Percentiles rank a stretch among this genome's conserved stretches.
phyloP scores from a whole-genome alignment of 2,113 vertebrate genomes.

The Thymallus thymallus region DNA sequence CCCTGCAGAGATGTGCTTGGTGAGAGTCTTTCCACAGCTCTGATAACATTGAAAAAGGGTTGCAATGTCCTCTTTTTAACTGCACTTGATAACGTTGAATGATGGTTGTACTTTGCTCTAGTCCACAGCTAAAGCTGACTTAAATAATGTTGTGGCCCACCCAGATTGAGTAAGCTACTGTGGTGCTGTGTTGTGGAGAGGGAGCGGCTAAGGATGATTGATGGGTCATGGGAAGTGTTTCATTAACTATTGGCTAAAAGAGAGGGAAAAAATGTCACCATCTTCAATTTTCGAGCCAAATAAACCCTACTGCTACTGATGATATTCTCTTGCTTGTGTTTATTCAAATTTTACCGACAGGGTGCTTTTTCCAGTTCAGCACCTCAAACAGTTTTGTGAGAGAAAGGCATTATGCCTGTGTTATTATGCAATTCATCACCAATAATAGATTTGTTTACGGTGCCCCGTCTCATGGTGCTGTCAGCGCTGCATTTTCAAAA shows the following conservation, averaged over 20 bases:
- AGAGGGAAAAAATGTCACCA: constrained; percentile 23
- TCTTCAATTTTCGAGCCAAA: constrained; percentile 37
- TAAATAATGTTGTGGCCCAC: background rate
- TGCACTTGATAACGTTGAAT: background rate
- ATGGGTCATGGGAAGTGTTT: constrained; percentile 52
- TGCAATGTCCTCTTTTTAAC: background rate
- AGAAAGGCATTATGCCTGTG: constrained; percentile 80
- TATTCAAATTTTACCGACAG: constrained; percentile 78
- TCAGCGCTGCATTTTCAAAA: constrained; percentile 78
- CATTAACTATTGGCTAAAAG: constrained; percentile 42
- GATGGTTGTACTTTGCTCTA: constrained; percentile 13
- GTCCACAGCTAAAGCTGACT: constrained; percentile 18
- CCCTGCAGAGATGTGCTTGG: background rate
- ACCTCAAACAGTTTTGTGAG: constrained; percentile 78
- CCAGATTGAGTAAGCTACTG: constrained; percentile 20
- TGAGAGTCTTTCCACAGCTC: background rate
- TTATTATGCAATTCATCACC: constrained; percentile 87
- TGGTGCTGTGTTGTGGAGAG: background rate
- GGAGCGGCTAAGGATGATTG: constrained; percentile 25
- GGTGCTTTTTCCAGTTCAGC: constrained; percentile 81
- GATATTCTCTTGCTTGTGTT: constrained; percentile 67
- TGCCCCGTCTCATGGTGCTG: constrained; percentile 72
- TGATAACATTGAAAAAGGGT: constrained; percentile 11
- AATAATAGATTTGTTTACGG: constrained; percentile 86
- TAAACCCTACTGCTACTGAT: constrained; percentile 45